Evolutionary conservation across 2,113 vertebrate genomes (phyloP), one percentile per base, ranked within the genome.

Genomic region (Bucco capensis): DNA sequence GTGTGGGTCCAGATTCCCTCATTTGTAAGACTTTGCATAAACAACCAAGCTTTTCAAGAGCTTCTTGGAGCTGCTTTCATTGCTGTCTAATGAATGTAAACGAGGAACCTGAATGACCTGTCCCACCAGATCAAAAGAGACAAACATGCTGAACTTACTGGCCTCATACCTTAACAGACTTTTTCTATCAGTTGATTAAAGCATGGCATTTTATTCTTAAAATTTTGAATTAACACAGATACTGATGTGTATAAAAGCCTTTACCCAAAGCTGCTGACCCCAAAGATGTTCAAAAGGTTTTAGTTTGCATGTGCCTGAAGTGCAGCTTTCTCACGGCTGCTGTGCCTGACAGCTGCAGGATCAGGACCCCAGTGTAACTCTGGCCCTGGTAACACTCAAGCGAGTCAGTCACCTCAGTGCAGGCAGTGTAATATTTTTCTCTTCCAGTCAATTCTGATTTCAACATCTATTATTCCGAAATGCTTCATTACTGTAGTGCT

Each of bases 311-410:
- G 15, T n/a, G 14, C 15, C 23, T 7, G 7, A 44, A 37, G 67
- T 5, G 31, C 21, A 60, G 14, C 19, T 56, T 42, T 70, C 56
- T 51, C 24, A 3, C 17, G 24, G 19, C 23, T 42, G 28, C 23
- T 1, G 5, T 27, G n/a, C 24, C 38, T 8, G 21, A 15, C 2
- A 1, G 14, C 0, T 33, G 33, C 30, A 84, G 57, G 23, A 57
- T 28, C 15, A 47, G 49, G 56, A 27, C n/a, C 24, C 12, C 1
- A 1, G 1, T 23, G 22, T 30, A 24, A 50, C 14, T 64, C 35
- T 1, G 2, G 23, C 28, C 33, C 6, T 49, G 62, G 14, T 40
- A 28, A 42, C 33, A 14, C 9, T 35, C 10, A 2, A 4, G 1
- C 1, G 6, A 23, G 14, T 24, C 33, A 19, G 25, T 42, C 30